Base-by-base conservation (phyloP, 2,888 invertebrate species). In the Protodeltote pygarga region DNA sequence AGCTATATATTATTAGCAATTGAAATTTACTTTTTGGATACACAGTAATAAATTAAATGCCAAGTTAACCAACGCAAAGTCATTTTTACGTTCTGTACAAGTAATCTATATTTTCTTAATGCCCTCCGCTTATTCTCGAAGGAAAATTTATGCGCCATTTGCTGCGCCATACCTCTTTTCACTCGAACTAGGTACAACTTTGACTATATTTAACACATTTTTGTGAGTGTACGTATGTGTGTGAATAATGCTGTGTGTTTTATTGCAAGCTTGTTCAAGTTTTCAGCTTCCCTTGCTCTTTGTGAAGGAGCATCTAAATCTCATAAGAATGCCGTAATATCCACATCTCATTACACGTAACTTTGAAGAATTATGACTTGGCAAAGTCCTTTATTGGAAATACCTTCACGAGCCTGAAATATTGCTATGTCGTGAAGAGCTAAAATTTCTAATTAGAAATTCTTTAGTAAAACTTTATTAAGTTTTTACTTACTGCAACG, bases 371-470 rank as follows among this genome's bases (percentile, higher is more conserved):
- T 91, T 91, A 91, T 92, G 91, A 91, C 88, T 92, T 89, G 90
- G 91, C 91, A 87, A 89, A 91, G 91, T 87, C 91, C 91, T 89
- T 92, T 92, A 92, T 92, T 92, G 92, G 90, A 92, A 92, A 92
- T 92, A 92, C 91, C 90, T 91, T 82, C 89, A 89, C 91, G 86
- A 75, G 83, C 85, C 85, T 91, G 89, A 92, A 92, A 91, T 92
- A 92, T 92, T 88, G 89, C 92, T 87, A 88, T 89, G 89, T 87
- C 91, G 86, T 90, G 89, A 89, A 90, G 85, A 89, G 90, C 87
- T 91, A 86, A 90, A 87, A 87, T 91, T 88, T 89, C 89, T 91
- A 92, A 91, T 91, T 91, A 91, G 84, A 92, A 90, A 92, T 91
- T 91, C 91, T 89, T 90, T 73, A 85, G 85, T 85, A 76, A 87